A percentile compares a stretch with the other conserved stretches of the same genome.
Evolutionary conservation across 2,888 invertebrate genomes (phyloP).

Genomic region (Synergus itoensis): DNA sequence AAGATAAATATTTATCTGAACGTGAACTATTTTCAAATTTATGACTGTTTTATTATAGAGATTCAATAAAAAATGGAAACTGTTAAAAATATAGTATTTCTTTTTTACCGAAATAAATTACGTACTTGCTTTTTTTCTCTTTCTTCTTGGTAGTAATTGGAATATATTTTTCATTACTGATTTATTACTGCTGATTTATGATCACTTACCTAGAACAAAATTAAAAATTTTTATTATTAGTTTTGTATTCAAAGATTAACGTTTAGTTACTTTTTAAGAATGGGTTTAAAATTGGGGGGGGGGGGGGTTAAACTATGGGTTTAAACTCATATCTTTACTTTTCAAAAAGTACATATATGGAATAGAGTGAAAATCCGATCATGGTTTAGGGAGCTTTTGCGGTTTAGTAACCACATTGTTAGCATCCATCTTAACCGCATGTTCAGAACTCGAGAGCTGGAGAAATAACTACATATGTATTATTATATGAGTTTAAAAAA

Average conservation of each 20-base stretch:
- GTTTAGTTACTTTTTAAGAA: not conserved
- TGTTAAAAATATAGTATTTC: not conserved
- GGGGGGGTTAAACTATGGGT: too few species aligned
- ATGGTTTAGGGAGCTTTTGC: slow-evolving; percentile 20
- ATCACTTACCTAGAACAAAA: slow-evolving; percentile 14
- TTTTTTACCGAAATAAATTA: not conserved
- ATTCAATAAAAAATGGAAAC: not conserved
- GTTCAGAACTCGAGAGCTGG: not conserved
- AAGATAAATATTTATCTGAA: not conserved
- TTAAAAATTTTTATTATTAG: not conserved
- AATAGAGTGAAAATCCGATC: not conserved
- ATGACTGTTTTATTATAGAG: not conserved
- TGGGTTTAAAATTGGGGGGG: too few species aligned
- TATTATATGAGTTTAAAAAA: not conserved
- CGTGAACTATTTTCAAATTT: not conserved
- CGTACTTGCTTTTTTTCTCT: not conserved
- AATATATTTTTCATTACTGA: not conserved
- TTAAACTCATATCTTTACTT: too few species aligned
- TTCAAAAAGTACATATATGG: not conserved
- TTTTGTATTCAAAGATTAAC: not conserved
- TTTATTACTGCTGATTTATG: not conserved
- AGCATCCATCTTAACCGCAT: not conserved
- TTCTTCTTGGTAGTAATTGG: not conserved
- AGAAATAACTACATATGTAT: too few species aligned
- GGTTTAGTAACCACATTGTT: slow-evolving; percentile 14